phyloP scores from a whole-genome alignment of 2,113 vertebrate genomes.

The Osmerus eperlanus region DNA sequence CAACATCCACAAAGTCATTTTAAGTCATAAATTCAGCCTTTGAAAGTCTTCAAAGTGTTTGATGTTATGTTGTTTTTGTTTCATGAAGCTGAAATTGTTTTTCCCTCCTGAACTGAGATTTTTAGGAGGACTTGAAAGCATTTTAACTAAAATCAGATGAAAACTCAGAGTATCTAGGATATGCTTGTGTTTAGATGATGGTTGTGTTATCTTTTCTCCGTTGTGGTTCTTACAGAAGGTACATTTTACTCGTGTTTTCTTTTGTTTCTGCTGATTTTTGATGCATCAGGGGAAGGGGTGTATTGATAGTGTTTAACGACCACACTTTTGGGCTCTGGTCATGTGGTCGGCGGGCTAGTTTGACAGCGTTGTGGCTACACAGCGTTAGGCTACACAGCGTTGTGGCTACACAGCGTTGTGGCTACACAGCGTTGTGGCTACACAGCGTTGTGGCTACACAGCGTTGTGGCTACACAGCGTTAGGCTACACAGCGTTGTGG shows the following conservation, averaged over 20 bases:
- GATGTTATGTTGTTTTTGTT: background rate
- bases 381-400: too few species aligned
- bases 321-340: too few species aligned
- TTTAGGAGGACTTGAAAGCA: conserved; percentile 44
- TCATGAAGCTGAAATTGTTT: conserved; percentile 36
- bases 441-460: too few species aligned
- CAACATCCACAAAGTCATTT: background rate
- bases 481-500: too few species aligned
- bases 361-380: too few species aligned
- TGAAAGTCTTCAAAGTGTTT: background rate
- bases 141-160: conserved; percentile 30
- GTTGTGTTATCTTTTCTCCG: conserved; percentile 5
- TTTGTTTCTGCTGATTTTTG: background rate
- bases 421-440: too few species aligned
- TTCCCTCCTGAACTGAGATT: conserved; percentile 30
- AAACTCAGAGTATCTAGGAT: conserved; percentile 23
- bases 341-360: too few species aligned
- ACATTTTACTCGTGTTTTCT: background rate
- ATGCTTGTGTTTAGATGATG: background rate
- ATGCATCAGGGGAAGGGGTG: background rate
- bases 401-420: too few species aligned
- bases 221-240: background rate
- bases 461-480: too few species aligned
- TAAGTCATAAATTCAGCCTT: conserved; percentile 7
- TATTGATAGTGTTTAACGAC: too few species aligned